These are phyloP conservation scores for Percina caprodes DNA, from an alignment of 2,113 vertebrate genomes.

Conservation along the genomic window DNA sequence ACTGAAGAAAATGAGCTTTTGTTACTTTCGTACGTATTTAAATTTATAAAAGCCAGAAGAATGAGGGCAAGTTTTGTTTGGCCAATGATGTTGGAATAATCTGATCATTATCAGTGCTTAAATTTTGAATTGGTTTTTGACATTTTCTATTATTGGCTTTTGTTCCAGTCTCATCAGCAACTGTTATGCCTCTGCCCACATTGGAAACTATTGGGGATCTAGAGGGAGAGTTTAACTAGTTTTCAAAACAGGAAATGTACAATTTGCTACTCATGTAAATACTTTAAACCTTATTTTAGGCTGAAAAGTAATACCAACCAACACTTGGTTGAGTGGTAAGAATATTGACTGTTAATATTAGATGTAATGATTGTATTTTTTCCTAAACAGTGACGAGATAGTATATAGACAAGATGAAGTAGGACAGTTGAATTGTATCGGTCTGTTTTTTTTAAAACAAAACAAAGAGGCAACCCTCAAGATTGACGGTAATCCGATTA, in stretches of 20 bases:
- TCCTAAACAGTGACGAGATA: not conserved
- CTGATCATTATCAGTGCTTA: not conserved
- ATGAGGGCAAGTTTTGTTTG: constrained; percentile 13
- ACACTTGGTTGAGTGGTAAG: constrained; percentile 44
- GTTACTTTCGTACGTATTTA: constrained; percentile 26
- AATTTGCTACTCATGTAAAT: constrained; percentile 60
- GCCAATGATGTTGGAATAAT: constrained; percentile 1
- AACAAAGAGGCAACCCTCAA: not conserved
- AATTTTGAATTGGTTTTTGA: constrained; percentile 13
- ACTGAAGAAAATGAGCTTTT: not conserved
- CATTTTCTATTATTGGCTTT: constrained; percentile 1
- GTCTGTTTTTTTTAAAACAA: not conserved
- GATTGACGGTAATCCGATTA: not conserved
- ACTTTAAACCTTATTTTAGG: constrained; percentile 35
- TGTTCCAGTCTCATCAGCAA: not conserved
- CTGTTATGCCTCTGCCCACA: not conserved
- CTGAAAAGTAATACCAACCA: constrained; percentile 27
- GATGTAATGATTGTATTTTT: constrained; percentile 54
- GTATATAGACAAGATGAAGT: not conserved
- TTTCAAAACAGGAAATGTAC: constrained; percentile 19
- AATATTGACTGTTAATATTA: constrained; percentile 44
- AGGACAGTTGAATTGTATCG: not conserved
- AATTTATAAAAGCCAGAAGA: constrained; percentile 23
- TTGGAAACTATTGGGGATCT: constrained; percentile 8
- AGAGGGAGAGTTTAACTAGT: constrained; percentile 16